Evolutionary conservation across 1,140 invertebrate species (phyloP), one percentile per base, ranked within the genome.

Genomic region (Monomorium pharaonis): DNA sequence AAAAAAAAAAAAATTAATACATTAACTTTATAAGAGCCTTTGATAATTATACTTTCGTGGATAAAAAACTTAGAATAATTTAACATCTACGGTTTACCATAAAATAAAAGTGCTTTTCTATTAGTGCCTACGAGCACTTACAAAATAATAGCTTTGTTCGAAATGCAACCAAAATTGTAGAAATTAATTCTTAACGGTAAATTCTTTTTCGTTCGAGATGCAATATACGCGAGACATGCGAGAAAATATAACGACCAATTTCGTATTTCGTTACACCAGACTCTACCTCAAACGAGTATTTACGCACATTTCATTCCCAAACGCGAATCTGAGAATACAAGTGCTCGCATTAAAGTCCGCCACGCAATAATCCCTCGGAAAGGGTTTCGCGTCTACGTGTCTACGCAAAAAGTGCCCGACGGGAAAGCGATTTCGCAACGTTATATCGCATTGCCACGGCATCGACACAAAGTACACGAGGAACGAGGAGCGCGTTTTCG

Each of bases 381-480:
- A 70, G 51, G 78, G 78, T 70, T 69, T 81, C 51, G 51, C 49
- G 37, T 81, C 37, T 81, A 70, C 33, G 49, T 70, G 77, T 70
- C 63, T 81, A 51, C 37, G 78, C 51, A 83, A 83, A 83, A 72
- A 83, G 78, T 83, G 51, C 67, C 78, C 51, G 67, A 67, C 67
- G 67, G 67, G 49, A 83, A 70, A 58, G 78, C 78, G 78, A 83
- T 75, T 65, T 84, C 44, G 72, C 78, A 58, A 83, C 67, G 24
- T 74, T 83, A 83, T 60, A 72, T n/a, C 24, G 37, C 69, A 84
- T 75, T 62, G 80, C 70, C 27, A 62, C n/a, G 70, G 47, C 58
- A 84, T 84, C 81, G 69, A 77, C 70, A 49, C 81, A 77, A 77
- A 84, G 72, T 84, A 77, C 30, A 76, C 70, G 81, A 74, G 63